Base-by-base conservation (phyloP, 1,140 invertebrate genomes). In the Formica exsecta region DNA sequence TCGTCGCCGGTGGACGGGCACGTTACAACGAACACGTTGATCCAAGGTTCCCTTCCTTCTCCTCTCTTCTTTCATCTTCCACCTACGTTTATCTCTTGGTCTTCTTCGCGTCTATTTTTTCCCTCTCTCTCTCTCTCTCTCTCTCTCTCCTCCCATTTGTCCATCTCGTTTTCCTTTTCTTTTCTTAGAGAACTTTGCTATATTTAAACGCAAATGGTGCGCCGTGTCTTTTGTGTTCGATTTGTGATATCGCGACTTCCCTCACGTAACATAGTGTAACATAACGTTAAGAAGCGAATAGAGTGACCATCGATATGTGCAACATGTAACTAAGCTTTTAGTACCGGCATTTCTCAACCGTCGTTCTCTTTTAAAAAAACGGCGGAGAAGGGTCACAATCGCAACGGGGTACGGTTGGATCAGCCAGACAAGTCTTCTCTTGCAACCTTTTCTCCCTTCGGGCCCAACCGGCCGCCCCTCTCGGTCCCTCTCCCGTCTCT, bases 1-100 rank as follows among this genome's bases (percentile, higher is more conserved):
- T 92, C 87, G 91, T 90, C 87, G 93, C 89, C 91, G 93, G 91
- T 90, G 86, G 86, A 90, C 89, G 89, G 90, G 93, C 90, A 88
- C 92, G 87, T 87, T 89, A 79, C 51, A 85, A 75, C 85, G 79
- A 74, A 41, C 89, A 90, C 77, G 85, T 87, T 89, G 73, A 75
- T 90, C 86, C 85, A 88, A 87, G 65, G 16, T 64, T 86, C 64
- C 83, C 79, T 44, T 73, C 65, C 83, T 73, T 25, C 41, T 77
- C 59, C 83, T 80, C 62, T 79, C 74, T 64, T 79, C 68, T 70
- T 19, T 59, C 32, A 51, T 76, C 51, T 16, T 65, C 41, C 19
- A 41, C 6, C 41, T 51, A 22, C 32, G n/a, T 62, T 51, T 36
- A 22, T 79, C 59, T 59, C 9, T 48, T 25, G 59, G n/a, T 73